Conservation (phyloP, 2,888 invertebrate species). For the Drosophila picticornis region DNA sequence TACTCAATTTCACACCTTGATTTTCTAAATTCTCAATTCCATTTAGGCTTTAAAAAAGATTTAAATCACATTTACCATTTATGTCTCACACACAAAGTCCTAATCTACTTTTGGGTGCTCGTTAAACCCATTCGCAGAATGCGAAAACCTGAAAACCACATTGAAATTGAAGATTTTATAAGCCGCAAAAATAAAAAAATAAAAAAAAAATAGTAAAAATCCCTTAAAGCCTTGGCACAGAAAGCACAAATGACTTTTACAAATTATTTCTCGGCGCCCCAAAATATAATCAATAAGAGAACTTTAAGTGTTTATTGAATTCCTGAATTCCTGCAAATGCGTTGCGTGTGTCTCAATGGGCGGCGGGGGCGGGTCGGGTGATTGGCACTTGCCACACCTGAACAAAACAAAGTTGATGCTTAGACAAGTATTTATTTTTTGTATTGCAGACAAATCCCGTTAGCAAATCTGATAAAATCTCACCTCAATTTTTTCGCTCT, state of each 20-base stretch:
- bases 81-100: not conserved
- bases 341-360: not conserved
- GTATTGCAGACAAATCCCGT: conserved; percentile 52
- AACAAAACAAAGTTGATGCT: conserved; percentile 66
- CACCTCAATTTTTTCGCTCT: conserved; percentile 35
- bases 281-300: conserved; percentile 63
- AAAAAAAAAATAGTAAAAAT: conserved; percentile 22
- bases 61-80: not conserved
- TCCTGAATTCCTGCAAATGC: conserved; percentile 22
- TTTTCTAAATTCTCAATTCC: not conserved
- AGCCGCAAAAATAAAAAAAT: not conserved
- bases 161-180: conserved; percentile 27
- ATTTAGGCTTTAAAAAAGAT: not conserved
- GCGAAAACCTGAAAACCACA: conserved; percentile 23
- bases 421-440: conserved; percentile 46
- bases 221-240: conserved; percentile 36
- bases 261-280: conserved; percentile 15
- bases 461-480: conserved; percentile 69
- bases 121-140: conserved; percentile 39
- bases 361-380: conserved; percentile 7
- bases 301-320: conserved; percentile 55
- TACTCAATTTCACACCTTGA: not conserved
- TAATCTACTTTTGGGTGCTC: conserved; percentile 19
- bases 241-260: conserved; percentile 24
- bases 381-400: conserved; percentile 45